Base-by-base conservation (phyloP, 2,888 invertebrate species). In the Lochmaea crataegi region DNA sequence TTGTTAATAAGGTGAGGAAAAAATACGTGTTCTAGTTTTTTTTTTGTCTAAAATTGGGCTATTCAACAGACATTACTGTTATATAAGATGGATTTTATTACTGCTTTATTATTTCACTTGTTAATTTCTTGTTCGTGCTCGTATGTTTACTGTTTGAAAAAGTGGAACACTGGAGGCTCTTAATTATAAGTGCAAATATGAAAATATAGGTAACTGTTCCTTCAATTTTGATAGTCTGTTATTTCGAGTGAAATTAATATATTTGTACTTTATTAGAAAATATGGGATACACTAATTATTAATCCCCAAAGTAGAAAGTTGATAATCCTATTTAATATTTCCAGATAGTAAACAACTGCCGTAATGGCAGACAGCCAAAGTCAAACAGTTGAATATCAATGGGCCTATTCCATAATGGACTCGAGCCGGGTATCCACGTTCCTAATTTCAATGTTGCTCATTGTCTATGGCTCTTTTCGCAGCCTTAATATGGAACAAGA, bases 381-480 rank as follows among this genome's bases (percentile, higher is more conserved):
- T 74, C 83, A 82, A 79, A 85, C 86, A 66, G 83, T 86, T 74
- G 93, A 93, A 86, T 91, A 92, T 85, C 92, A 93, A 85, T 93
- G 97, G 96, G 96, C 96, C 73, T 96, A 97, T 87, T 95, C 96
- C 87, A 94, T 98, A 86, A 96, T 98, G 94, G 98, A 98, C 89
- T 97, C 98, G 68, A 98, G 97, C 80, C 92, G 98, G 84, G 95
- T 98, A 76, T 98, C 97, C 68, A 98, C 98, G 81, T 98, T 98
- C 88, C 91, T 98, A 81, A 98, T 98, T 88, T 98, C 98, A 81
- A 98, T 98, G 91, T 91, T 98, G 82, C 91, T 98, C 80, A 98
- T 98, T 83, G 97, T 98, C 51, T 98, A 98, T 87, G 98, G 98
- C 83, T 97, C 97, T 86, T 98, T 98, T 89, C 94, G 97, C 81